Base-by-base conservation (phyloP, 2,113 vertebrate genomes). In the Takifugu bimaculatus region DNA sequence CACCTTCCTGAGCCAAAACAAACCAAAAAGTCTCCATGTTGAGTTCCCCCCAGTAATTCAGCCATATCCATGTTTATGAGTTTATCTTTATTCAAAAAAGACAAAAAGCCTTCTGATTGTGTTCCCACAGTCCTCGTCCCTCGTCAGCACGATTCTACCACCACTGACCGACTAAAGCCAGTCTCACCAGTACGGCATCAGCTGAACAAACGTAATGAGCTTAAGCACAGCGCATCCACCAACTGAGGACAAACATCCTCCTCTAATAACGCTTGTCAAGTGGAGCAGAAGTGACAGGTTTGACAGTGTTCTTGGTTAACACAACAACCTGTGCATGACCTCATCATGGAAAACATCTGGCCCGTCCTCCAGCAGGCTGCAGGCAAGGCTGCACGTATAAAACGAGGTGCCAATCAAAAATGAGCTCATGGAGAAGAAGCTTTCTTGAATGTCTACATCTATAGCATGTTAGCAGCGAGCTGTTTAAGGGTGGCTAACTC, bases 51-150 rank as follows among this genome's bases (percentile, higher is more conserved):
- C 63, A 47, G 11, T n/a, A 50, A 78, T 78, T 72, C 63, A 67
- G 67, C 83, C 80, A 80, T 83, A 88, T 83, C 83, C 72, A 83
- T 79, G 63, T 82, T 78, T 74, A 75, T 66, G 65, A 58, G 71
- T 72, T 79, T 47, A 81, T 70, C 76, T 51, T 27, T 27, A 12
- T 27, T 11, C 5, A 27, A 51, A 63, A 65, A 81, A 20, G 20
- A 20, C 20, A 20, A 20, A 81, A 74, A 43, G 39, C 58, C 69
- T 50, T 51, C 74, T 80, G 77, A 72, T 87, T 78, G 64, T 77
- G 75, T 70, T 73, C 74, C 76, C 72, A 77, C 77, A 71, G 73
- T 20, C 20, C 20, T 20, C 20, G 20, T 78, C 75, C 73, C 83
- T 75, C 78, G 74, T 78, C 65, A 39, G 35, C 35, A 39, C 11